Evolutionary conservation across 2,888 invertebrate species (phyloP), one percentile per base, ranked within the genome.

Genomic region (Drosophila macrothrix): DNA sequence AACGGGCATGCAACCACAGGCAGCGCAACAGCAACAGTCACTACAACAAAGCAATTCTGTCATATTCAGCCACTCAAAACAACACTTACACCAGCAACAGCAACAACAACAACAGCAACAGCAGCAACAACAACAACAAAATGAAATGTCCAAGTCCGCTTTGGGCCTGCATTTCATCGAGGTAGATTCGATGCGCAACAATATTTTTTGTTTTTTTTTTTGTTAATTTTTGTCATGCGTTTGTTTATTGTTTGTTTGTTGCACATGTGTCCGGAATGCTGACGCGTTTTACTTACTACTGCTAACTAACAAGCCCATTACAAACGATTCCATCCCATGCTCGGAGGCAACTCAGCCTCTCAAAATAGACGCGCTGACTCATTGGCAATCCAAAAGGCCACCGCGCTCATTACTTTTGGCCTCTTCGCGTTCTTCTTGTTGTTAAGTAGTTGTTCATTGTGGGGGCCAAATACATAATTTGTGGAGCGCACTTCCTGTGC

Each of bases 141-240:
- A 89, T 90, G 92, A 92, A 91, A 92, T 93, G 93, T 92, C 93
- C 68, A 92, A 92, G 80, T 92, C 93, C 72, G 88, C 90, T 72
- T 80, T 90, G 83, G 92, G 91, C 56, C 85, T 91, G 77, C 92
- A 92, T 83, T 93, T 88, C 84, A 88, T 88, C 88, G 93, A 93
- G 93, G 93, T 93, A 93, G 93, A 93, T 91, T 90, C 83, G 60
- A 73, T 69, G 62, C 58, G 61, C 43, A 56, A 62, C 52, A 65
- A 46, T 65, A 16, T 52, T 37, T 49, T 62, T 59, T 28, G 60
- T 58, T 37, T 63, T 60, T 63, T 60, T 66, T 56, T 43, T 67
- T 59, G 25, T 50, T 78, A 35, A 2, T 35, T 14, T 53, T 71
- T 63, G 25, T 62, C 19, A 43, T 63, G 22, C 41, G 41, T 64